Conservation (phyloP, 2,888 invertebrate genomes). For the Oeneis ivallda region DNA sequence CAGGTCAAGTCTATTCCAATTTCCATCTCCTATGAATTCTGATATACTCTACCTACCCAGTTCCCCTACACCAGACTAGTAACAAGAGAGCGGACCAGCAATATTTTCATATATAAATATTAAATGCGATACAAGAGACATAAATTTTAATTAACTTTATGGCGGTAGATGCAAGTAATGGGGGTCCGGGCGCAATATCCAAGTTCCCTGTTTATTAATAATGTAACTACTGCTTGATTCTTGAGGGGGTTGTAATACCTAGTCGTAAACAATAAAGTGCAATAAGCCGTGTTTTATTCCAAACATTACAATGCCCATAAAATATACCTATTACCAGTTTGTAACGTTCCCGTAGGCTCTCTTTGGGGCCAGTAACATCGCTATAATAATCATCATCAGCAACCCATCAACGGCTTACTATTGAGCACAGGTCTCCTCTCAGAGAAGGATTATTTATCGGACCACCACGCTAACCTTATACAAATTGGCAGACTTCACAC, state of each 20-base stretch:
- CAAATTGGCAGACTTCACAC: too few species aligned
- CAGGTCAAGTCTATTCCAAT: background rate
- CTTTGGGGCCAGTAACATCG: too few species aligned
- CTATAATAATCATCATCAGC: too few species aligned
- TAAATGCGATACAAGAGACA: slow-evolving; percentile 37
- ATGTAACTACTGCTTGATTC: slow-evolving; percentile 23
- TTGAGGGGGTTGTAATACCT: slow-evolving; percentile 20
- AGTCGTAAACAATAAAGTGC: slow-evolving; percentile 26
- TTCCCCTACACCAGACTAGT: background rate
- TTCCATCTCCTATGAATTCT: background rate
- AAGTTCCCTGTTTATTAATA: slow-evolving; percentile 32
- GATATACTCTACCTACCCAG: background rate
- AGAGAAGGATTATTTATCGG: too few species aligned
- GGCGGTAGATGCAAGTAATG: slow-evolving; percentile 40
- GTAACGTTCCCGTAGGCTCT: too few species aligned
- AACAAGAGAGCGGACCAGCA: background rate
- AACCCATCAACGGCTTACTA: too few species aligned
- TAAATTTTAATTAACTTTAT: slow-evolving; percentile 44
- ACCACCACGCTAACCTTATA: too few species aligned
- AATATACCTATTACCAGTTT: too few species aligned
- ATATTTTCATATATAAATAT: slow-evolving; percentile 34
- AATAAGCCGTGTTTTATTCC: too few species aligned
- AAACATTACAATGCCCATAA: too few species aligned
- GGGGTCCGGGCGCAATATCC: slow-evolving; percentile 36
- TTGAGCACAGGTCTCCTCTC: too few species aligned